Base-by-base conservation (phyloP, 2,797 vertebrate species). In the Danionella dracula region DNA sequence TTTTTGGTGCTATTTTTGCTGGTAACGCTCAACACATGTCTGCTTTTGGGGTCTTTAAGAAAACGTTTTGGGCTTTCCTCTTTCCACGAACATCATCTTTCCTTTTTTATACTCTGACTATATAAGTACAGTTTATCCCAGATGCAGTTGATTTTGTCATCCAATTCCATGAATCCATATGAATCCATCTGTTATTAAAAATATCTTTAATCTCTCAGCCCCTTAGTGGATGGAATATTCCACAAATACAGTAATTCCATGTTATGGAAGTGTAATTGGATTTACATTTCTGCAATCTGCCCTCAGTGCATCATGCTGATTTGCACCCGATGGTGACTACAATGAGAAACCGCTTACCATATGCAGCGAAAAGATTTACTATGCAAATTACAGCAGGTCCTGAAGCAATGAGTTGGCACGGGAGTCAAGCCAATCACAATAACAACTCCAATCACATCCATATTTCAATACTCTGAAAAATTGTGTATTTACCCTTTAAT, bases 301-400 rank as follows among this genome's bases (percentile, higher is more conserved):
- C 79, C 49, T 74, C 53, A 11, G 68, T 60, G 72, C 51, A 57
- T 76, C 79, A 67, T 65, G 80, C 79, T 82, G 84, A 82, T 83
- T 82, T 81, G 70, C 77, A 74, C 67, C 70, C 78, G 73, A 73
- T 74, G 16, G 73, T 80, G 82, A 86, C 77, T 82, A 73, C 78
- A 65, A 72, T 49, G 51, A 51, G 37, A 77, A 82, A 85, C 73
- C 77, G 80, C 66, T 74, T 75, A 64, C 79, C 81, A 82, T 76
- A 82, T 74, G 78, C 72, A 63, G 75, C 76, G 80, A 66, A 81
- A 80, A 79, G 78, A 83, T 86, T 86, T 83, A 82, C 86, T 84
- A 86, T 86, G 86, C 80, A 86, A 86, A 88, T 85, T 83, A 6
- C 23, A 27, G 23, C 23, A 79, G 75, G 15, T 55, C 76, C 72